Evolutionary conservation across 2,888 invertebrate species (phyloP), one percentile per base, ranked within the genome.

Genomic region (Globia sparganii): DNA sequence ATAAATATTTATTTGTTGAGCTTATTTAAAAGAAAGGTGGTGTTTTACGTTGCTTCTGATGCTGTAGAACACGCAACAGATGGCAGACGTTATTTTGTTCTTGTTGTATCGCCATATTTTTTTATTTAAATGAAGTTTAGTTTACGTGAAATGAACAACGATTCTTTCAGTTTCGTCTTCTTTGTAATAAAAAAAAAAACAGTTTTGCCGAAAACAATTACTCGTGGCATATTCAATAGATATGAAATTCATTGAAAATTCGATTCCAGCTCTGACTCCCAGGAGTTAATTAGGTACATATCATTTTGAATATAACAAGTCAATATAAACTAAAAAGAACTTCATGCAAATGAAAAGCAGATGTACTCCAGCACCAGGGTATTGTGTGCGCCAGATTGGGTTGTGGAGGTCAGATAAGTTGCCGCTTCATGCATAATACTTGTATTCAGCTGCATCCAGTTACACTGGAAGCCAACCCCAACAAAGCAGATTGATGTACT

Each of bases 1-100:
- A 80, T 85, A 65, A 85, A 87, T 87, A 81, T 87, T 87, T 77
- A 87, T 78, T 73, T 11, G 15, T 76, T n/a, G 1, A 64, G 25
- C 3, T 78, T 25, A 31, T 72, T 75, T 49, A 43, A 56, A 75
- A 65, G 66, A 72, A 69, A 69, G 46, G 43, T 25, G 13, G 21
- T 43, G n/a, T 61, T 70, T 58, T 8, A 15, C 25, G 4, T 25
- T 53, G 25, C 9, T 25, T 62, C 1, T 56, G 43, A 34, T 31
- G 21, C 9, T 49, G 18, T 25, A 6, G 25, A 53, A 56, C 21
- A 31, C 9, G 9, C 4, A 61, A 62, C 11, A 28, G 25, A 13
- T 1, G 13, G 18, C 6, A n/a, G 8, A n/a, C 0, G n/a, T 49
- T 25, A 3, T 25, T 8, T 46, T 28, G 9, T 31, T n/a, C 46